Evolutionary conservation across 1,140 invertebrate genomes (phyloP), one percentile per base, ranked within the genome.

Genomic region (Ostrea denselamellosa): DNA sequence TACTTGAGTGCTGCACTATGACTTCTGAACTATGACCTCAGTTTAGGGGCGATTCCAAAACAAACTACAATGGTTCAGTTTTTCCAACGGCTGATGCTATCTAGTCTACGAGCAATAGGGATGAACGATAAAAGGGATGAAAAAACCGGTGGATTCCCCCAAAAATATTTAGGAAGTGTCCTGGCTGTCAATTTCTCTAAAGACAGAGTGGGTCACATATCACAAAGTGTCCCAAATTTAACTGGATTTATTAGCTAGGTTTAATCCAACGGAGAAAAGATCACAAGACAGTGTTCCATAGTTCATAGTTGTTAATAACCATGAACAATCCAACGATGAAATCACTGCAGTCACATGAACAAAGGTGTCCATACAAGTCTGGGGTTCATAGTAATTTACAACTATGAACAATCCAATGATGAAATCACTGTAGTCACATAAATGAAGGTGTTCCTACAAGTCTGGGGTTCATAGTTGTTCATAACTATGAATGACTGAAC

Each of bases 1-100:
- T 77, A 77, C 68, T 77, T 77, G 68, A 77, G 68, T 77, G 68
- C 68, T 77, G 68, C 68, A 77, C 68, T 77, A 77, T 25, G 25
- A 77, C 68, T 77, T 77, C 68, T 77, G 68, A 77, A 9, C 68
- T 34, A 77, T 77, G 68, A 77, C 68, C 68, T 77, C 68, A 77
- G 68, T 77, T 77, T 28, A 77, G 28, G 68, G 68, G 68, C 12
- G 68, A 77, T 77, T 22, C 68, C 68, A 77, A 77, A 77, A 77
- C 68, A 77, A 28, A 77, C 22, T 28, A 62, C 58, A 14, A 19
- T 62, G 58, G 58, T 62, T 62, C 58, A 77, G 68, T 28, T 28
- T 77, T 77, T 17, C 68, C 68, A 44, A 14, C 68, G 28, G 22
- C 68, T 34, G 68, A 77, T 34, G 68, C 68, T 77, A 77, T 77